phyloP scores from a whole-genome alignment of 2,888 invertebrate species.

The Calliphora vomitoria region DNA sequence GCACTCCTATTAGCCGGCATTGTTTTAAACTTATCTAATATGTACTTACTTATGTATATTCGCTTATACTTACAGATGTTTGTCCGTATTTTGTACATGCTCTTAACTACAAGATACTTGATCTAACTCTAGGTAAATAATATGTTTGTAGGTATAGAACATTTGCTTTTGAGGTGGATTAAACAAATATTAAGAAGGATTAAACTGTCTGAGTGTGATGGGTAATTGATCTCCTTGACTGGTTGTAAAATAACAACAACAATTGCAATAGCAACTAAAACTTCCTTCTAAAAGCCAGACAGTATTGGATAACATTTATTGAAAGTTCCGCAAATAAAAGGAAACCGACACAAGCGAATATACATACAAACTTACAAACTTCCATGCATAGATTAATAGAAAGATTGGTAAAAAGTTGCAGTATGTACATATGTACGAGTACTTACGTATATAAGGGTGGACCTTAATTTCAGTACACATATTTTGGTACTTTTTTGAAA shows the following conservation, averaged over 20 bases:
- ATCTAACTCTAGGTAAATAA: slow-evolving; percentile 45
- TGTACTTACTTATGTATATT: neutral
- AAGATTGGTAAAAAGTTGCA: neutral
- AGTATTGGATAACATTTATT: slow-evolving; percentile 53
- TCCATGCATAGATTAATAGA: neutral
- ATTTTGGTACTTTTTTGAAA: too few species aligned
- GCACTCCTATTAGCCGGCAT: slow-evolving; percentile 39
- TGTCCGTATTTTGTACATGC: slow-evolving; percentile 15
- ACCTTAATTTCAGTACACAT: too few species aligned
- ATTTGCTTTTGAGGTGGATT: slow-evolving; percentile 73
- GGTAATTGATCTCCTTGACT: slow-evolving; percentile 72
- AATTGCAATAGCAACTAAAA: neutral
- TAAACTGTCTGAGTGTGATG: slow-evolving; percentile 63
- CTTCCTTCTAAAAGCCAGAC: slow-evolving; percentile 48
- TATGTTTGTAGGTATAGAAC: slow-evolving; percentile 58
- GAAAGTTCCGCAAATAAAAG: slow-evolving; percentile 45
- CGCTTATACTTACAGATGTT: slow-evolving; percentile 13
- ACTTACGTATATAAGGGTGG: too few species aligned
- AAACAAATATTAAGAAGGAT: slow-evolving; percentile 69
- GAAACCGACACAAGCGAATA: slow-evolving; percentile 14
- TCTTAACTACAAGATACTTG: slow-evolving; percentile 36
- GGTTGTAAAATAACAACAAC: slow-evolving; percentile 28
- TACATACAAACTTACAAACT: neutral
- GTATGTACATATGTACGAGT: too few species aligned
- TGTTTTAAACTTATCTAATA: slow-evolving; percentile 44